Evolutionary conservation across 2,797 vertebrate species (phyloP), one percentile per base, ranked within the genome.

Genomic region (Pangasius macronema): DNA sequence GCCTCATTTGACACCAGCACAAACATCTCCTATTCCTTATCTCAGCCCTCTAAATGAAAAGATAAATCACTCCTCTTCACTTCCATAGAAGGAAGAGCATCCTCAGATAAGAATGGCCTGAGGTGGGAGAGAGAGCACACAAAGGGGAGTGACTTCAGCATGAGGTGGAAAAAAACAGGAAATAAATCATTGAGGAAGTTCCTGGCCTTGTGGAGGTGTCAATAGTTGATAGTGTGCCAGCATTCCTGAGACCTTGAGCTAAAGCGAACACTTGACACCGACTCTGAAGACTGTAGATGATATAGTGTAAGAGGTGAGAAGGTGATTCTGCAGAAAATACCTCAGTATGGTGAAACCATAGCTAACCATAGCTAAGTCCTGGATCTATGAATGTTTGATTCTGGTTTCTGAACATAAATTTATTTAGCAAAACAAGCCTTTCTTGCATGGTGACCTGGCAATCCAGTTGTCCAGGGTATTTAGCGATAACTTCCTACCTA

Each of bases 31-130:
- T 2, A 30, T 42, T 68, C 57, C 10, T 77, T 83, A 88, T 85
- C 77, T 55, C 59, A 36, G 16, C 7, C 24, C 20, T 57, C 27
- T 63, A 82, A 57, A 63, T 5, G 2, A 27, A 42, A 22, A 87
- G 86, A 81, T 88, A 86, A 89, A 91, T 94, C 91, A 1, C 11
- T 86, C 88, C 79, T 73, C 76, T 91, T 92, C 82, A 72, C 77
- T 59, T 77, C 80, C 55, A 46, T 80, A 82, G 92, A 93, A 94
- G 94, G 93, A 95, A 93, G 87, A 24, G 86, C 57, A 20, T 59
- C 57, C 88, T 92, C 91, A 91, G 94, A 95, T 95, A 95, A 94
- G 93, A 33, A 39, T 2, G 59, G 70, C 76, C 84, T 10, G 81
- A 89, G 55, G 87, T 61, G 85, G 87, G 87, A 88, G 91, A 88